Base-by-base conservation (phyloP, 2,888 invertebrate species). In the Argynnis bischoffii region DNA sequence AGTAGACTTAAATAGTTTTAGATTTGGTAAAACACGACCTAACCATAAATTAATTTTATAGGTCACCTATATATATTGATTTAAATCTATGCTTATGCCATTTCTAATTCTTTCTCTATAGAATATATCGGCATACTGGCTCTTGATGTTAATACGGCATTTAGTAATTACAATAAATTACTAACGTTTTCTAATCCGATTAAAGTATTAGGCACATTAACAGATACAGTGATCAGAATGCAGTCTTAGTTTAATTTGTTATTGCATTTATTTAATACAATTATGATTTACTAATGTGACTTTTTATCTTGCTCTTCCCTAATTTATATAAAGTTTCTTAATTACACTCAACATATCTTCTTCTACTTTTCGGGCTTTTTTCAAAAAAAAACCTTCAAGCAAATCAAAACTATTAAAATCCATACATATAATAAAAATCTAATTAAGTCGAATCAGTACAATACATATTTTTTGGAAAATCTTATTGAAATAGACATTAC, bases 101-200 rank as follows among this genome's bases (percentile, higher is more conserved):
- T 61, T 61, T 41, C 51, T 50, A 53, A 41, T 53, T 21, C 14
- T 41, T 35, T 35, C 51, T 61, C 18, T n/a, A 18, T 16, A 26
- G 26, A 41, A 50, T 8, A 61, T 35, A 41, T 61, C 61, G 51
- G 51, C 61, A 13, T 21, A 53, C 35, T 41, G 61, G 51, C 51
- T 35, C 35, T 61, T 61, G 61, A 61, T 51, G 61, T 61, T 61
- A 61, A 61, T 61, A 61, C 61, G 63, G 50, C 63, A 35, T 54
- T 47, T 63, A 47, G 54, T 55, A 63, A 55, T 63, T 63, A 51
- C 51, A 51, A 61, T 61, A 46, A 54, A 54, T 63, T 63, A 54
- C 21, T 8, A 46, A 54, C 63, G 41, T 63, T 54, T 63, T 63
- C 63, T 55, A 63, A 63, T 63, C 63, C 54, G 54, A 53, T 63